Base-by-base conservation (phyloP, 2,888 invertebrate genomes). In the Drosophila ochracea region DNA sequence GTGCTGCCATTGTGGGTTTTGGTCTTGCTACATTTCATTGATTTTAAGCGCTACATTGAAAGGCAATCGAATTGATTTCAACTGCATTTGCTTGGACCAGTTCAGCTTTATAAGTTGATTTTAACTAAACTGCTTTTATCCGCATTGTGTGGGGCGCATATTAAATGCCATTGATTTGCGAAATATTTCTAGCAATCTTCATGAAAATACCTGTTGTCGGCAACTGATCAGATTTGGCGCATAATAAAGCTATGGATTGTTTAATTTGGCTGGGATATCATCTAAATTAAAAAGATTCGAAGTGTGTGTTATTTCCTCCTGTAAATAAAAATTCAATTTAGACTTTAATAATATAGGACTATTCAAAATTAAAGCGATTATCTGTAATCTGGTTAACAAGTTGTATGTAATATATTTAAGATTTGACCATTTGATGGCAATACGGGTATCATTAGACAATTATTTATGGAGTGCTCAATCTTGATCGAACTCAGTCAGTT, bases 11-110 rank as follows among this genome's bases (percentile, higher is more conserved):
- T 79, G 82, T 79, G 82, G 76, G 74, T 88, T 76, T 78, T 61
- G 71, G 73, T 68, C 72, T 66, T 67, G 75, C 72, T 68, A 76
- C 89, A 81, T 77, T 83, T 73, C 85, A 73, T 61, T 79, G 78
- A 73, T 86, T 86, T 89, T 78, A 85, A 90, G 80, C 72, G 83
- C 65, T 73, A 85, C 89, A 90, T 74, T 83, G 86, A 85, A 85
- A 88, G 83, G 80, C 86, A 76, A 90, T 85, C 71, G 81, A 78
- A 85, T 41, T 68, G 68, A 61, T 55, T 53, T 33, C 64, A 50
- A 39, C 72, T 65, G 59, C 67, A 49, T 49, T 54, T 10, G 9
- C 21, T 1, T 2, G 1, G 35, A 16, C 64, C 60, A 52, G 28
- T 62, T 73, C 3, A n/a, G 59, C 68, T 78, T 33, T 21, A 21